Base-by-base conservation (phyloP, 2,888 invertebrate species). In the Sipha maydis region DNA sequence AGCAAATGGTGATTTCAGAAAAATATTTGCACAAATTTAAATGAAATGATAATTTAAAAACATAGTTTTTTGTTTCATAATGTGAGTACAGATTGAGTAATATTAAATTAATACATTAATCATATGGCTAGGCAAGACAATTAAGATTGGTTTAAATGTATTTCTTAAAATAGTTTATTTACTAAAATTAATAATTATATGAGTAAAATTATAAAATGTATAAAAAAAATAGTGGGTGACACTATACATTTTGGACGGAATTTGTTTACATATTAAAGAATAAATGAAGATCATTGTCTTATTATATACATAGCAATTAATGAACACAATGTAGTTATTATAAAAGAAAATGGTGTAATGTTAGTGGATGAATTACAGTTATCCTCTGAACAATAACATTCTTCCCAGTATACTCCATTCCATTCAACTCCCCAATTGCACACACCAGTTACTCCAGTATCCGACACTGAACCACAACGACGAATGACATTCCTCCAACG, bases 341-440 rank as follows among this genome's bases (percentile, higher is more conserved):
- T 28, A 14, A 83, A 21, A 21, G 83, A 83, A 79, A 79, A 69
- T 48, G 83, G 78, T 54, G 38, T 61, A 73, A 88, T 78, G 21
- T 88, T 77, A 69, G 75, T 83, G 19, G 90, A 89, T 0, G 90
- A 91, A 91, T 98, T 99, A 92, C 98, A 99, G 90, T 96, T 96
- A 91, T 99, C 98, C 89, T 95, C 94, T 0, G 97, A 96, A 92
- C 98, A 99, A 91, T 98, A 99, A 91, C 99, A 99, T 91, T 98
- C 97, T 92, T 99, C 98, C 97, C 97, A 98, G 92, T 98, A 99
- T 0, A 97, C 96, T 5, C 98, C 98, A 91, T 98, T 98, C 90
- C 97, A 96, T 90, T 97, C 95, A 88, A 99, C 97, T 31, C 97
- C 97, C 98, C 98, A 99, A 91, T 98, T 97, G 91, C 99, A 99